These are phyloP conservation scores for Agrypnus murinus DNA, from an alignment of 2,888 invertebrate species.

Conservation along the genomic window DNA sequence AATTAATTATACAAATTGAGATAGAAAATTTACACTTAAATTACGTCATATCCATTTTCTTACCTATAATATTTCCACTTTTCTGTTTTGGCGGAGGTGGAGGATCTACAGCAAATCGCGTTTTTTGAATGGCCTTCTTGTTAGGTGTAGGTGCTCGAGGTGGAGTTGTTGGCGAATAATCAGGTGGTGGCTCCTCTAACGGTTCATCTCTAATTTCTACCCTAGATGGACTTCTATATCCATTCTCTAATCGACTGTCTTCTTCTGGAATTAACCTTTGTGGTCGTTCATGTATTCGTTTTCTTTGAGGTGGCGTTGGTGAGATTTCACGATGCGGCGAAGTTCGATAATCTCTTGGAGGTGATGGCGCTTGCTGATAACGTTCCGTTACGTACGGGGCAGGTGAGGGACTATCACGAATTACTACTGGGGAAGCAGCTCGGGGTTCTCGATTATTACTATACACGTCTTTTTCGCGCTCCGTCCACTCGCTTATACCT, in stretches of 20 bases:
- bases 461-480: conserved; percentile 70
- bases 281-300: conserved; percentile 75
- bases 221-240: conserved; percentile 75
- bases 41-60: too few species aligned
- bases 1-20: too few species aligned
- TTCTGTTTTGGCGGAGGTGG: conserved; percentile 63
- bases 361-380: conserved; percentile 52
- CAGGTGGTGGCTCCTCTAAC: conserved; percentile 80
- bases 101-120: conserved; percentile 77
- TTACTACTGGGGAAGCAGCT: conserved; percentile 40
- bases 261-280: conserved; percentile 70
- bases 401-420: conserved; percentile 53
- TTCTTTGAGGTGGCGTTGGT: conserved; percentile 80
- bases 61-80: conserved; percentile 70
- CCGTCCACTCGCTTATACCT: conserved; percentile 88
- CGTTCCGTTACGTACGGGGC: conserved; percentile 45
- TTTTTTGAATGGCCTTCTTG: conserved; percentile 80
- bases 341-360: conserved; percentile 57
- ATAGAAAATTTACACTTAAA: too few species aligned
- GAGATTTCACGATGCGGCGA: conserved; percentile 67
- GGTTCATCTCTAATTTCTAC: conserved; percentile 72
- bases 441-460: conserved; percentile 41
- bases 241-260: conserved; percentile 74
- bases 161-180: conserved; percentile 77
- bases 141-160: conserved; percentile 71